A percentile compares a stretch with the other conserved stretches of the same genome.
These are phyloP conservation scores for Thamnophis sirtalis DNA, from an alignment of 2,113 vertebrate genomes.

Conservation along the genomic window DNA sequence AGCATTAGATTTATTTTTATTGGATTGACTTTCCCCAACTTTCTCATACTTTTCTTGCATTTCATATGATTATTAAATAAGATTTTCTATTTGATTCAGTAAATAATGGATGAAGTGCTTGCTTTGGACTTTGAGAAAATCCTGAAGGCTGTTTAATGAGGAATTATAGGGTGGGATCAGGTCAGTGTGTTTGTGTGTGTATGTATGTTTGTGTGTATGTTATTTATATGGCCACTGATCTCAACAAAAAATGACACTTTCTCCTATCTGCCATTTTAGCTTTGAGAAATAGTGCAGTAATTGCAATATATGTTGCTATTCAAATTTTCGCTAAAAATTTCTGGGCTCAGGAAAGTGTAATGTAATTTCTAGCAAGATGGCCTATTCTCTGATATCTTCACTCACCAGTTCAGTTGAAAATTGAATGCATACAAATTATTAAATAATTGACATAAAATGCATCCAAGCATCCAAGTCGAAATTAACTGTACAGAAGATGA, in stretches of 20 bases:
- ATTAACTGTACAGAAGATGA: conserved; percentile 39
- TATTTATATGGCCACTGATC: too few relatives aligned
- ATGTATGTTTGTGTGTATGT: background rate
- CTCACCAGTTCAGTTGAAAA: conserved; percentile 16
- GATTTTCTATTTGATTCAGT: background rate
- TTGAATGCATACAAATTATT: conserved; percentile 3
- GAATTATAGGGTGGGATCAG: background rate
- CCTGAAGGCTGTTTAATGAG: background rate
- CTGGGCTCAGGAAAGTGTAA: background rate
- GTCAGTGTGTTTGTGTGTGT: too few relatives aligned
- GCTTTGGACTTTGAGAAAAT: background rate
- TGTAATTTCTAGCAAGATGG: background rate
- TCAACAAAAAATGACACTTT: too few relatives aligned
- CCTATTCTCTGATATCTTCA: conserved; percentile 35
- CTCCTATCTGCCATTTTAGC: background rate
- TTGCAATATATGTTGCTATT: background rate
- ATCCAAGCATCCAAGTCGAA: conserved; percentile 49
- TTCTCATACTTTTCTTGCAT: background rate
- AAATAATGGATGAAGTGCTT: background rate
- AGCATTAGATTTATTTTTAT: background rate
- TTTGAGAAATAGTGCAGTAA: conserved; percentile 3
- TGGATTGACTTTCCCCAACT: background rate
- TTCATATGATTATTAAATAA: background rate
- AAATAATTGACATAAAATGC: conserved; percentile 31
- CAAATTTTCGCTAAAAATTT: background rate